These are phyloP conservation scores for Psilopsiagon aymara DNA, from an alignment of 2,113 vertebrate genomes.

Conservation along the genomic window DNA sequence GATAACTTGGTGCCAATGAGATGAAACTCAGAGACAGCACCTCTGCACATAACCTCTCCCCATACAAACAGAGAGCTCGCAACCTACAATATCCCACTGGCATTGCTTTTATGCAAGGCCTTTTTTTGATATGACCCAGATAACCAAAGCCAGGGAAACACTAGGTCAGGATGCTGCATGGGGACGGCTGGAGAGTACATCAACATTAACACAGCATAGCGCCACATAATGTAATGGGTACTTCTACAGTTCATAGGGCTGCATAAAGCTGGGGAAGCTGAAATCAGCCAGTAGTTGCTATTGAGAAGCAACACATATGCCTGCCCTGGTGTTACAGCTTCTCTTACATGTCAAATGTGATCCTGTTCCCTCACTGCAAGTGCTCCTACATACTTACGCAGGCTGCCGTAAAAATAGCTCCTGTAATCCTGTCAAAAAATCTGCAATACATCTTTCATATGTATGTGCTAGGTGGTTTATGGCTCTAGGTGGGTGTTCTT, in stretches of 20 bases:
- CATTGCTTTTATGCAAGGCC: not conserved
- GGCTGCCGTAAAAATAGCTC: not conserved
- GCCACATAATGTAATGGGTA: not conserved
- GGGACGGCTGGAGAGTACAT: fast-evolving
- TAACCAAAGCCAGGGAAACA: not conserved
- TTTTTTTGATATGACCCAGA: not conserved
- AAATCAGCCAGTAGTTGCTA: not conserved
- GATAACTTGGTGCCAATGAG: not conserved
- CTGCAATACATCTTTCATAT: not conserved
- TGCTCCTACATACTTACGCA: not conserved
- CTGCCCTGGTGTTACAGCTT: not conserved
- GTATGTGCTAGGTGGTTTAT: not conserved
- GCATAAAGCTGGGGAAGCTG: not conserved
- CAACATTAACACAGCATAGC: fast-evolving
- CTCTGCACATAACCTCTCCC: not conserved
- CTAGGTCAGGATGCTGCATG: too few relatives aligned
- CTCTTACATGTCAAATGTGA: not conserved
- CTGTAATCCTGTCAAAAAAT: not conserved
- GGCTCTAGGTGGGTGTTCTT: not conserved
- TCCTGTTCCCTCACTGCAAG: not conserved
- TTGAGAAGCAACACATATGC: not conserved
- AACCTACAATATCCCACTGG: fast-evolving
- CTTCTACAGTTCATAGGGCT: fast-evolving
- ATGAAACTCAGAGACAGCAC: not conserved
- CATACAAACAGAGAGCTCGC: not conserved